phyloP scores from a whole-genome alignment of 2,797 vertebrate genomes.

The Cyprinodon diabolis region DNA sequence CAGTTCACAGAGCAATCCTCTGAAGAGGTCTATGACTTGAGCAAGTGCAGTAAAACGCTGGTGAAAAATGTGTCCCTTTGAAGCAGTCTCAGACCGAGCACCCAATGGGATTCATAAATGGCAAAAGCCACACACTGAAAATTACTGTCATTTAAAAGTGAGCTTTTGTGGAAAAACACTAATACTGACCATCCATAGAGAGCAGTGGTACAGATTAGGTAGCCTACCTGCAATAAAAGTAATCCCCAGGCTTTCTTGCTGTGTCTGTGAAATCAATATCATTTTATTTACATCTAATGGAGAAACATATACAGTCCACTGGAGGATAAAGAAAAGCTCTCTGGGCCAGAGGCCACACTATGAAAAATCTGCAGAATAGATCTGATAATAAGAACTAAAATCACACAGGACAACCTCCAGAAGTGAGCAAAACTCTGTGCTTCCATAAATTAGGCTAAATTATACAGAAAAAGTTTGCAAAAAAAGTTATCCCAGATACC shows the following conservation, averaged over 20 bases:
- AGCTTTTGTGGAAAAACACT: constrained; percentile 45
- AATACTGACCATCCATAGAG: constrained; percentile 24
- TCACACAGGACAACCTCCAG: constrained; percentile 39
- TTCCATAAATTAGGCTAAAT: neutral
- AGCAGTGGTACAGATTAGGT: constrained; percentile 28
- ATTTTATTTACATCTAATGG: constrained; percentile 45
- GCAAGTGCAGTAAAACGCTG: neutral
- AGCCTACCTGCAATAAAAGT: constrained; percentile 40
- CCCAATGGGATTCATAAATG: constrained; percentile 26
- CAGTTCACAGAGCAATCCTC: neutral
- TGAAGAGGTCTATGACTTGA: neutral
- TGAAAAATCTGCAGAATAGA: constrained; percentile 43
- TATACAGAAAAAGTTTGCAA: neutral
- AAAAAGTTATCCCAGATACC: neutral
- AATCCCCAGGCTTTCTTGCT: constrained; percentile 39
- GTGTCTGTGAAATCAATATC: constrained; percentile 56
- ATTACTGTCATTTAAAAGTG: constrained; percentile 41
- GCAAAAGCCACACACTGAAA: constrained; percentile 30
- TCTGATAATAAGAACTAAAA: constrained; percentile 56
- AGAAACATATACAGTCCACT: constrained; percentile 37
- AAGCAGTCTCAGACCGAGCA: constrained; percentile 5
- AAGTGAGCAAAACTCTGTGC: constrained; percentile 18
- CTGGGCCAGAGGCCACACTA: constrained; percentile 27
- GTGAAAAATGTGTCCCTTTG: neutral
- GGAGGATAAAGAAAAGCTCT: constrained; percentile 23